A percentile compares a stretch with the other conserved stretches of the same genome.
Conservation (phyloP, 2,888 invertebrate genomes). For the Slavum lentiscoides region DNA sequence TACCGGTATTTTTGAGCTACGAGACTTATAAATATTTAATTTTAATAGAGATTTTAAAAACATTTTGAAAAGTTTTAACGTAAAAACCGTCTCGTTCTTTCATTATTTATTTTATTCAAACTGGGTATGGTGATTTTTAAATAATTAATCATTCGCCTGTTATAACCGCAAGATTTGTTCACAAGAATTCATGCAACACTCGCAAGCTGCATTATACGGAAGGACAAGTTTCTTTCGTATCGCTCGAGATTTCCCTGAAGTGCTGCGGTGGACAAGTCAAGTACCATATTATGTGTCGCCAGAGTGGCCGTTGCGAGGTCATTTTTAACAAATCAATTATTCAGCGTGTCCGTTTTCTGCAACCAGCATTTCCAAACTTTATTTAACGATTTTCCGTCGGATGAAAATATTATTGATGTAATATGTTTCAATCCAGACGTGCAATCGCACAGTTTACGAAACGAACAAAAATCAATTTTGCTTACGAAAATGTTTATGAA, state of each 20-base stretch:
- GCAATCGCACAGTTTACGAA: too few relatives aligned
- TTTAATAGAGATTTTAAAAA: neutral
- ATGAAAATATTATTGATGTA: too few relatives aligned
- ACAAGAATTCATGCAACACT: neutral
- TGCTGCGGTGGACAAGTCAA: constrained; percentile 1
- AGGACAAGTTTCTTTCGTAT: constrained; percentile 26
- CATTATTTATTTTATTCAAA: too few relatives aligned
- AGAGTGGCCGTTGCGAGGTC: constrained; percentile 20
- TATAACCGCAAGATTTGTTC: neutral
- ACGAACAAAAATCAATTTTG: too few relatives aligned
- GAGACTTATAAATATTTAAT: neutral
- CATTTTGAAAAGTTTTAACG: constrained; percentile 15
- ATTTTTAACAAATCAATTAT: constrained; percentile 31
- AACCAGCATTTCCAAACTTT: neutral
- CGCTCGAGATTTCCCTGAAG: neutral
- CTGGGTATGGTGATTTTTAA: neutral
- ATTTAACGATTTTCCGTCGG: neutral
- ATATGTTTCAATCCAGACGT: neutral
- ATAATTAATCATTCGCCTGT: constrained; percentile 2
- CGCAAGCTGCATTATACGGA: neutral
- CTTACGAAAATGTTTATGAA: too few relatives aligned
- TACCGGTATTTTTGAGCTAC: too few relatives aligned
- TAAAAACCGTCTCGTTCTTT: neutral
- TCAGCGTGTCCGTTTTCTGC: neutral
- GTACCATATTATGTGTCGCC: neutral